phyloP scores from a whole-genome alignment of 2,797 vertebrate genomes.

The Diglossa cyanea region DNA sequence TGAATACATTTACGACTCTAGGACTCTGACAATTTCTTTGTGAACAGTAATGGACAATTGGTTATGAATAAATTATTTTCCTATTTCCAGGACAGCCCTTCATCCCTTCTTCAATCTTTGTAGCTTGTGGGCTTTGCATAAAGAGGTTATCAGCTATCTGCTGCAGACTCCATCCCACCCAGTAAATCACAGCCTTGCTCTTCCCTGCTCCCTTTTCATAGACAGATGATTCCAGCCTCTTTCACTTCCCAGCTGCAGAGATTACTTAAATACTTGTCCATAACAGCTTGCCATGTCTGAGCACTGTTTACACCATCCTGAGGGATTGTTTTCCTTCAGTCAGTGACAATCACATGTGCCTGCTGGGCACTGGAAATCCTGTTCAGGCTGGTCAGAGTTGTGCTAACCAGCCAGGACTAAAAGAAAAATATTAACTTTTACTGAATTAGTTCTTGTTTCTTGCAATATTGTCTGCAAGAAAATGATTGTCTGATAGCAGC shows the following conservation, averaged over 20 bases:
- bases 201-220: background rate
- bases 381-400: background rate
- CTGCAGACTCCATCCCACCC: background rate
- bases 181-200: background rate
- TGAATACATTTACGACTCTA: background rate
- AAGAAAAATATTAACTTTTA: background rate
- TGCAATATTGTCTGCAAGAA: background rate
- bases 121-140: background rate
- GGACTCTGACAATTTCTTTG: background rate
- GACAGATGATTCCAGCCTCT: background rate
- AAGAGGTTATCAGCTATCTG: background rate
- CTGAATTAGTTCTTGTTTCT: background rate
- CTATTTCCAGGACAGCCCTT: background rate
- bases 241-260: background rate
- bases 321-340: background rate
- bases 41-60: background rate
- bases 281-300: background rate
- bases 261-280: background rate
- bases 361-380: background rate
- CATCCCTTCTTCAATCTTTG: background rate
- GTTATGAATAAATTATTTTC: constrained; percentile 20
- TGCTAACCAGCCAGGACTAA: background rate
- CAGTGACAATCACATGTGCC: background rate
- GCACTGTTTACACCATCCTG: background rate
- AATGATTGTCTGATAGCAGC: background rate